Percentiles rank a stretch among this genome's conserved stretches.
phyloP scores from a whole-genome alignment of 2,113 vertebrate species.

The Picathartes gymnocephalus region DNA sequence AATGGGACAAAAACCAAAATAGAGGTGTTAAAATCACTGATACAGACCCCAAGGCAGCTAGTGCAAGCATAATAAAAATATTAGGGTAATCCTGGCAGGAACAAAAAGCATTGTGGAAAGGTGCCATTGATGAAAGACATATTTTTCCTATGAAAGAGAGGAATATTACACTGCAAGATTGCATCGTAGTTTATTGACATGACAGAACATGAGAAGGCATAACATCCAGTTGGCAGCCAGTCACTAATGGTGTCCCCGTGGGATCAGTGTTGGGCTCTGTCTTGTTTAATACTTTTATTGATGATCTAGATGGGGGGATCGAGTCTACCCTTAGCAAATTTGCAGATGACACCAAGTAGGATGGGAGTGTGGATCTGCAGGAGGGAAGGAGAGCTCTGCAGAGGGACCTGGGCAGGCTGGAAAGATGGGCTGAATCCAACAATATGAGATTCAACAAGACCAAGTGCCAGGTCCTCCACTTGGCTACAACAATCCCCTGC shows the following conservation, averaged over 20 bases:
- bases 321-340: not conserved
- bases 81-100: not conserved
- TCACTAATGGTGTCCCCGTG: fast-evolving
- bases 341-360: not conserved
- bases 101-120: not conserved
- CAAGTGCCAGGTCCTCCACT: not conserved
- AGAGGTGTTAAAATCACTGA: not conserved
- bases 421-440: not conserved
- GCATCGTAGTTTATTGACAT: not conserved
- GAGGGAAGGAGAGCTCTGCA: not conserved
- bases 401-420: no score
- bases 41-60: not conserved
- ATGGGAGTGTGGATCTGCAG: not conserved
- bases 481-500: not conserved
- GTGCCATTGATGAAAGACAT: not conserved
- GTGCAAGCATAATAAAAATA: not conserved
- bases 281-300: not conserved
- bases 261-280: not conserved
- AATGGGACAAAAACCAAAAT: not conserved
- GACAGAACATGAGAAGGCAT: not conserved
- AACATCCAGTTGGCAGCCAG: not conserved
- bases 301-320: not conserved
- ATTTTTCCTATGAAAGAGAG: not conserved
- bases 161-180: not conserved
- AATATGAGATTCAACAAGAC: not conserved